These are phyloP conservation scores for Cheilosia grossa DNA, from an alignment of 2,888 invertebrate species.

Conservation along the genomic window DNA sequence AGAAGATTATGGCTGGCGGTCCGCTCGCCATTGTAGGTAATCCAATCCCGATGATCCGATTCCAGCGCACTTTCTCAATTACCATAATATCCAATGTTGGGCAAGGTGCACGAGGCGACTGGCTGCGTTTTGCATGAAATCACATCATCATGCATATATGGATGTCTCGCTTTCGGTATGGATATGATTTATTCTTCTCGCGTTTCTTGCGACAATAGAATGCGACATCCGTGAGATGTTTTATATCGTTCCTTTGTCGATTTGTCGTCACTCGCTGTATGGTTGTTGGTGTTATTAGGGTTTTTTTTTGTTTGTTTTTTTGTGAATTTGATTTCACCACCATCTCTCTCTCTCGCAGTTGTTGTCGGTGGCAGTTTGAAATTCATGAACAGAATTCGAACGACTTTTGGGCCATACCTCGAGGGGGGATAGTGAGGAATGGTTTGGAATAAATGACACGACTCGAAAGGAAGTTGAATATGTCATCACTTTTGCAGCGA, in stretches of 20 bases:
- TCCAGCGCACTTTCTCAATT: conserved; percentile 67
- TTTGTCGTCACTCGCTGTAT: conserved; percentile 45
- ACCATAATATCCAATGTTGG: conserved; percentile 63
- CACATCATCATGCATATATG: conserved; percentile 58
- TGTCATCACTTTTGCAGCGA: background rate
- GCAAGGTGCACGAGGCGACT: conserved; percentile 63
- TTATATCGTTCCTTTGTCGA: conserved; percentile 46
- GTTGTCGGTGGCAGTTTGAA: conserved; percentile 1
- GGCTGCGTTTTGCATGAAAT: conserved; percentile 66
- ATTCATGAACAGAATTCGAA: conserved; percentile 57
- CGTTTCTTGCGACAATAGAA: conserved; percentile 63
- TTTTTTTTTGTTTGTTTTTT: no score
- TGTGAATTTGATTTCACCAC: conserved; percentile 24
- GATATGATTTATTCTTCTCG: conserved; percentile 65
- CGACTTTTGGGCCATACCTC: conserved; percentile 6
- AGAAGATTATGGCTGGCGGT: background rate
- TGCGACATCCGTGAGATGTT: conserved; percentile 59
- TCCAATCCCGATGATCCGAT: conserved; percentile 44
- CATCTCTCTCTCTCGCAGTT: background rate
- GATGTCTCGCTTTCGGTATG: background rate
- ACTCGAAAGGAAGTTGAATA: conserved; percentile 9
- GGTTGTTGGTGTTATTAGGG: no score
- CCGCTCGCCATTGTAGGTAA: conserved; percentile 35
- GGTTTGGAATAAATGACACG: conserved; percentile 14
- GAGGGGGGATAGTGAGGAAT: conserved; percentile 2